Evolutionary conservation across 2,797 vertebrate genomes (phyloP).

Genomic region (Bucorvus abyssinicus): DNA sequence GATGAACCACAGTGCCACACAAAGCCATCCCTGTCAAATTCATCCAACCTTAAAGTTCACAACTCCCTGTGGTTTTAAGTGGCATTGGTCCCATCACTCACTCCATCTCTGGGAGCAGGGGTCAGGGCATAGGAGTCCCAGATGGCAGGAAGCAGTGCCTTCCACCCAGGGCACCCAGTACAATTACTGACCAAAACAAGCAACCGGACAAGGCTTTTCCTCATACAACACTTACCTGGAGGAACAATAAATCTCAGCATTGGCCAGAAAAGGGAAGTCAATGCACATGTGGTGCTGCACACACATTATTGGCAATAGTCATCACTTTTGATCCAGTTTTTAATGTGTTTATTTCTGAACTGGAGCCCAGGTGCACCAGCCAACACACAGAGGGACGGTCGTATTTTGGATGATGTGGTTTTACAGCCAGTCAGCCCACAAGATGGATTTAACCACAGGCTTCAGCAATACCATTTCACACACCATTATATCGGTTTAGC

Average conservation of each 20-base stretch:
- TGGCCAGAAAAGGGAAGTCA: constrained; percentile 27
- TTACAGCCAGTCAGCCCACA: constrained; percentile 24
- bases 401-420: background rate
- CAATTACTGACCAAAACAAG: constrained; percentile 30
- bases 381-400: background rate
- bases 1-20: background rate
- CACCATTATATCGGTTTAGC: constrained; percentile 60
- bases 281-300: constrained; percentile 2
- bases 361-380: background rate
- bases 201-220: constrained; percentile 35
- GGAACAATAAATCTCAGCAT: constrained; percentile 56
- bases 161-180: background rate
- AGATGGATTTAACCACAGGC: background rate
- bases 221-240: constrained; percentile 37
- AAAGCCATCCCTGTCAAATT: background rate
- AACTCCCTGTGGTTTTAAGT: background rate
- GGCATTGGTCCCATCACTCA: background rate
- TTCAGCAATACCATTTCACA: constrained; percentile 65
- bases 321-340: constrained; percentile 58
- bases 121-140: background rate
- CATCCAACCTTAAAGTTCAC: background rate
- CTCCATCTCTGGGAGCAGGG: background rate
- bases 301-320: constrained; percentile 26
- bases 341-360: constrained; percentile 63
- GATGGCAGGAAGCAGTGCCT: background rate